Conservation (phyloP, 2,888 invertebrate species). For the Ganaspis brasiliensis region DNA sequence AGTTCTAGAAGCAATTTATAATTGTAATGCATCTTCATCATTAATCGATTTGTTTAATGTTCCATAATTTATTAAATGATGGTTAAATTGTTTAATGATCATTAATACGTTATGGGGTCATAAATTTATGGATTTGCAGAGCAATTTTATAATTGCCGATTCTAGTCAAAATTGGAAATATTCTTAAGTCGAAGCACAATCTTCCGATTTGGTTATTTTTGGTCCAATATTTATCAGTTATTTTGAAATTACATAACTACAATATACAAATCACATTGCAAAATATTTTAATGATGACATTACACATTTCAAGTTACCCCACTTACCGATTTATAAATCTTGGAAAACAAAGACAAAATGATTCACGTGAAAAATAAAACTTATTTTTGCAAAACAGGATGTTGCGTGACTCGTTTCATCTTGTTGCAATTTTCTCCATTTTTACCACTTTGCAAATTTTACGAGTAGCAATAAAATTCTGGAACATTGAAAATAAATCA, state of each 20-base stretch:
- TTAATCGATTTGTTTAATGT: too few relatives aligned
- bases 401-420: slow-evolving; percentile 3
- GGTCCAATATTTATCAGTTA: too few relatives aligned
- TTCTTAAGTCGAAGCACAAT: not conserved
- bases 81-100: too few relatives aligned
- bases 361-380: not conserved
- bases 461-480: not conserved
- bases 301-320: too few relatives aligned
- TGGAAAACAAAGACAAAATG: slow-evolving; percentile 6
- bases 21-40: not conserved
- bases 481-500: not conserved
- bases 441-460: not conserved
- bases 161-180: slow-evolving; percentile 61
- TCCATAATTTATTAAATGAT: too few relatives aligned
- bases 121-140: not conserved
- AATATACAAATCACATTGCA: too few relatives aligned
- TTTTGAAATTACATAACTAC: too few relatives aligned
- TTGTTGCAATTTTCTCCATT: not conserved
- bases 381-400: not conserved
- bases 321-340: slow-evolving; percentile 5
- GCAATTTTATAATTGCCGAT: slow-evolving; percentile 21
- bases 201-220: not conserved
- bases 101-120: too few relatives aligned
- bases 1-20: not conserved
- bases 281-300: too few relatives aligned